Percentiles rank a stretch among this genome's conserved stretches.
Conservation (phyloP, 2,888 invertebrate species). For the Tholera decimalis region DNA sequence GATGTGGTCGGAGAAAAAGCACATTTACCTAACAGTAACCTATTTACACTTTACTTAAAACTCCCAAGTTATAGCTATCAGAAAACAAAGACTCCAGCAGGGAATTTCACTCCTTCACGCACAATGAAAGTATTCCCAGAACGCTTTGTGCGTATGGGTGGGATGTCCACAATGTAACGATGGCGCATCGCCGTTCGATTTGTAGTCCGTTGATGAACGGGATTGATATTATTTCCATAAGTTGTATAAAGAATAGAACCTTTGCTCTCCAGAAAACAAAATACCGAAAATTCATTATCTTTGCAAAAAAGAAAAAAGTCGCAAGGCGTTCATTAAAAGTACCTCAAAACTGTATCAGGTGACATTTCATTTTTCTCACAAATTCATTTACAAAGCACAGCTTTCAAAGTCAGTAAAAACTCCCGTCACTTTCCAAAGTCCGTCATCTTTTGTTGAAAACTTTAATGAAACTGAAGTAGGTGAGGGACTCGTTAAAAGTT, state of each 20-base stretch:
- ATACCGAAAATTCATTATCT: neutral
- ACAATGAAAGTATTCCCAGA: no score
- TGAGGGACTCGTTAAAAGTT: slow-evolving; percentile 58
- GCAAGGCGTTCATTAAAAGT: slow-evolving; percentile 17
- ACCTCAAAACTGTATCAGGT: slow-evolving; percentile 11
- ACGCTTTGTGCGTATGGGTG: no score
- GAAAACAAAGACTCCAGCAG: no score
- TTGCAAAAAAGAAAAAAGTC: neutral
- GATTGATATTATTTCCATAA: no score
- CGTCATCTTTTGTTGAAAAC: slow-evolving; percentile 45
- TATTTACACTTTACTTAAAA: no score
- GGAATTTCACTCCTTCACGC: no score
- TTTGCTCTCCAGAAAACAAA: neutral
- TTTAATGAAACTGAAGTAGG: slow-evolving; percentile 49
- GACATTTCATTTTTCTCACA: neutral
- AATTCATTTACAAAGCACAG: neutral
- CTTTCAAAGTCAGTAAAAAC: slow-evolving; percentile 14
- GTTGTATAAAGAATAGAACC: neutral
- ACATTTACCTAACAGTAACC: no score
- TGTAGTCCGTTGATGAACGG: no score
- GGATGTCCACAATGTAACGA: no score
- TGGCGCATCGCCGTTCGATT: no score
- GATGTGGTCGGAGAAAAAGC: no score
- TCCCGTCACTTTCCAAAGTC: slow-evolving; percentile 37
- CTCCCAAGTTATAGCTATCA: no score